Percentiles rank a stretch among this genome's conserved stretches.
Evolutionary conservation across 2,113 vertebrate genomes (phyloP).

Genomic region (Dermatemys mawii): DNA sequence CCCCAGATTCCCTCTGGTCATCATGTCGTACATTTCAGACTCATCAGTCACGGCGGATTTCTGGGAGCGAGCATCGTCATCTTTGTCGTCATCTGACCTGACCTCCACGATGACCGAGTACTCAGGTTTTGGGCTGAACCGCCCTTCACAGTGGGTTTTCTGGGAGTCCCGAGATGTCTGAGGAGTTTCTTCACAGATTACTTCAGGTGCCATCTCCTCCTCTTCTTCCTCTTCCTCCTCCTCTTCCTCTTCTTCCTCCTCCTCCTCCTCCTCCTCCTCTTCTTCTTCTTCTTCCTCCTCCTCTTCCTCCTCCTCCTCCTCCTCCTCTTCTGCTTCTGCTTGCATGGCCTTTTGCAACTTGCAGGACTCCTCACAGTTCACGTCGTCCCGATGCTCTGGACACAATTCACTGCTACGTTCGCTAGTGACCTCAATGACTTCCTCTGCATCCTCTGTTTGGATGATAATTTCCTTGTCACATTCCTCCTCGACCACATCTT

Average conservation of each 20-base stretch:
- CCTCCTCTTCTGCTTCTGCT: constrained; percentile 71
- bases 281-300: constrained; percentile 67
- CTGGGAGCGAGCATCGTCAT: constrained; percentile 88
- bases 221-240: constrained; percentile 76
- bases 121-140: constrained; percentile 75
- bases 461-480: constrained; percentile 79
- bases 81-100: constrained; percentile 86
- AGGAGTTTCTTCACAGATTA: constrained; percentile 72
- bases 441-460: constrained; percentile 78
- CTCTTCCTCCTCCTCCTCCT: constrained; percentile 54
- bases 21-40: constrained; percentile 95
- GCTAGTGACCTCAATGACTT: constrained; percentile 77
- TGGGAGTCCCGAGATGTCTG: constrained; percentile 66
- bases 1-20: constrained; percentile 94
- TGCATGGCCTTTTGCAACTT: constrained; percentile 64
- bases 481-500: constrained; percentile 74
- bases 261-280: constrained; percentile 68
- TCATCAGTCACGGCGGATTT: constrained; percentile 88
- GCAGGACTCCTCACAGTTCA: constrained; percentile 46
- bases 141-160: constrained; percentile 78
- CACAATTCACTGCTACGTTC: constrained; percentile 74
- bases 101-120: constrained; percentile 88
- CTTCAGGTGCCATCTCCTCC: constrained; percentile 67
- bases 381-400: constrained; percentile 35
- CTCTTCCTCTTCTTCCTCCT: constrained; percentile 71